phyloP scores from a whole-genome alignment of 2,888 invertebrate genomes.

The Ethmia dodecea region DNA sequence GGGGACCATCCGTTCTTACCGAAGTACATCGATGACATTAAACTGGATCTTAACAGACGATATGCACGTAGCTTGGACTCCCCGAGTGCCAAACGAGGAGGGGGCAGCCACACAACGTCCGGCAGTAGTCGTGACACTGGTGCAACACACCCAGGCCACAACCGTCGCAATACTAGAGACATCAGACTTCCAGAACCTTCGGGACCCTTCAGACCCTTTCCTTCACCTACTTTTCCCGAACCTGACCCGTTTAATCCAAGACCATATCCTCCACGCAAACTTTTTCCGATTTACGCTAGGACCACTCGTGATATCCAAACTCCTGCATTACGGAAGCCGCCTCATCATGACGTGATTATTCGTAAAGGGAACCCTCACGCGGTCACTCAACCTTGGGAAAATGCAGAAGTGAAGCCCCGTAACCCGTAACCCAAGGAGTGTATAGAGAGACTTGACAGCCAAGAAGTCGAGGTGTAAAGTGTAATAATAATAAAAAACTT shows the following conservation, averaged over 20 bases:
- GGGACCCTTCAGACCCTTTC: slow-evolving; percentile 13
- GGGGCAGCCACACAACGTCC: slow-evolving; percentile 27
- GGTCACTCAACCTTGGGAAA: slow-evolving; percentile 33
- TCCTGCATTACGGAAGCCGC: slow-evolving; percentile 26
- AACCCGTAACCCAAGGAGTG: no score
- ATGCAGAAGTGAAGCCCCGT: slow-evolving; percentile 24
- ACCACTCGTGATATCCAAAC: slow-evolving; percentile 21
- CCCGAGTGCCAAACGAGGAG: slow-evolving; percentile 31
- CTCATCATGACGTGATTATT: slow-evolving; percentile 31
- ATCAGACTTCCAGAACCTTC: slow-evolving; percentile 15
- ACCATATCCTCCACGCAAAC: slow-evolving; percentile 1
- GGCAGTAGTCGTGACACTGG: slow-evolving; percentile 31
- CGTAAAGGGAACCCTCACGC: slow-evolving; percentile 42
- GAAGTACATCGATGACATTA: slow-evolving; percentile 29
- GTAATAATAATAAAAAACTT: no score
- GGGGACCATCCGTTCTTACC: slow-evolving; percentile 28
- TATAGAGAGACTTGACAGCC: no score
- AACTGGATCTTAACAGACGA: slow-evolving; percentile 27
- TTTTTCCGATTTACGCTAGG: slow-evolving; percentile 19
- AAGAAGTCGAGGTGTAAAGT: no score
- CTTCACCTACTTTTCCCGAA: slow-evolving; percentile 12
- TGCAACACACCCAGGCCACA: slow-evolving; percentile 39
- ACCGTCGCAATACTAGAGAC: slow-evolving; percentile 32
- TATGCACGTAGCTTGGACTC: slow-evolving; percentile 32
- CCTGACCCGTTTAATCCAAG: slow-evolving; percentile 12